phyloP scores from a whole-genome alignment of 2,888 invertebrate genomes.

The Hydriomena furcata region DNA sequence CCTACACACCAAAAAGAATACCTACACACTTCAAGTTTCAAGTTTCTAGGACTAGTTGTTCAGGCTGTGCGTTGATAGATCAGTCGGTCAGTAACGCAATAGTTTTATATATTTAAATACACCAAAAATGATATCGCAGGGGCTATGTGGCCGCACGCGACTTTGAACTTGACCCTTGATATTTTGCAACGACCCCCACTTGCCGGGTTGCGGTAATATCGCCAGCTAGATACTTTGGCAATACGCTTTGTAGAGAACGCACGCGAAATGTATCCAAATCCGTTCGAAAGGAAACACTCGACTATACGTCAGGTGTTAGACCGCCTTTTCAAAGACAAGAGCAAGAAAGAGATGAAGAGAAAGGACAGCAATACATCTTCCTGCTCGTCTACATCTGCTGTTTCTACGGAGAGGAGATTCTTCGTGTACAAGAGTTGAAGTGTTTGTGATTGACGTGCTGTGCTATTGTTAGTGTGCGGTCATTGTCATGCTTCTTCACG shows the following conservation, averaged over 20 bases:
- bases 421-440: slow-evolving; percentile 44
- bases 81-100: no score
- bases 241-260: slow-evolving; percentile 45
- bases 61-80: no score
- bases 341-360: slow-evolving; percentile 53
- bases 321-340: slow-evolving; percentile 75
- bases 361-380: slow-evolving; percentile 58
- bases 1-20: no score
- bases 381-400: slow-evolving; percentile 42
- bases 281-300: slow-evolving; percentile 87
- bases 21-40: no score
- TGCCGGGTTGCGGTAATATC: slow-evolving; percentile 39
- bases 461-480: slow-evolving; percentile 39
- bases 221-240: slow-evolving; percentile 30
- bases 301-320: slow-evolving; percentile 87
- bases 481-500: slow-evolving; percentile 46
- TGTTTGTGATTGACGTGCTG: slow-evolving; percentile 39
- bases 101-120: background rate
- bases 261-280: slow-evolving; percentile 86
- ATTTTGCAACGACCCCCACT: slow-evolving; percentile 49
- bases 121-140: background rate
- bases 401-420: slow-evolving; percentile 42
- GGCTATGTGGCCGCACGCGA: slow-evolving; percentile 9
- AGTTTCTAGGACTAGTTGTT: no score
- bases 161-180: slow-evolving; percentile 57